Percentiles rank a stretch among this genome's conserved stretches.
Conservation (phyloP, 64 coral and sea anemone species). For the Porites lutea region DNA sequence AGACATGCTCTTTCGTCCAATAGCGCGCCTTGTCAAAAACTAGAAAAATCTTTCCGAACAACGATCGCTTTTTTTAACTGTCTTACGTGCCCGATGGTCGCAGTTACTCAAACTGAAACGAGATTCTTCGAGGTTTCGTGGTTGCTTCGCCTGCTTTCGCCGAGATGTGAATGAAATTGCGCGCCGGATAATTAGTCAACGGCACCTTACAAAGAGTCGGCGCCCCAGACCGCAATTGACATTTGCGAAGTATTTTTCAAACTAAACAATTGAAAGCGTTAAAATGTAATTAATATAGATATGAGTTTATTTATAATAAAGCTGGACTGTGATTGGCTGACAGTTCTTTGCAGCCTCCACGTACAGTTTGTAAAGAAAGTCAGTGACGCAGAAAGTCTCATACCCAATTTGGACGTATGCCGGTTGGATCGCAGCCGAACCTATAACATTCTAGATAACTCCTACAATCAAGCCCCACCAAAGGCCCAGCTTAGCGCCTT, state of each 20-base stretch:
- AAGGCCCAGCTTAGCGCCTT: not conserved
- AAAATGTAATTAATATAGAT: constrained; percentile 99
- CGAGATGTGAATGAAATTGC: constrained; percentile 72
- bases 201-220: constrained; percentile 65
- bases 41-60: not conserved
- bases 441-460: not conserved
- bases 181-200: constrained; percentile 79
- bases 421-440: constrained; percentile 45
- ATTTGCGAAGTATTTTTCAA: constrained; percentile 95
- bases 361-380: constrained; percentile 93
- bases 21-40: not conserved
- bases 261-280: constrained; percentile 99
- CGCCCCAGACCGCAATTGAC: constrained; percentile 87
- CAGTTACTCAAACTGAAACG: not conserved
- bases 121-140: not conserved
- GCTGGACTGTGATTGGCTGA: constrained; percentile 87
- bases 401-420: constrained; percentile 55
- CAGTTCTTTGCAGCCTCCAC: constrained; percentile 77
- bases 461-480: constrained; percentile 64
- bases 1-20: constrained; percentile 4
- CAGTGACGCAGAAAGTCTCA: constrained; percentile 92
- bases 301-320: constrained; percentile 99
- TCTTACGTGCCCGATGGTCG: not conserved
- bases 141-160: not conserved
- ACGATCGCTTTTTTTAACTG: not conserved